These are phyloP conservation scores for Lamellibrachia columna DNA, from an alignment of 2,888 invertebrate species.

Conservation along the genomic window DNA sequence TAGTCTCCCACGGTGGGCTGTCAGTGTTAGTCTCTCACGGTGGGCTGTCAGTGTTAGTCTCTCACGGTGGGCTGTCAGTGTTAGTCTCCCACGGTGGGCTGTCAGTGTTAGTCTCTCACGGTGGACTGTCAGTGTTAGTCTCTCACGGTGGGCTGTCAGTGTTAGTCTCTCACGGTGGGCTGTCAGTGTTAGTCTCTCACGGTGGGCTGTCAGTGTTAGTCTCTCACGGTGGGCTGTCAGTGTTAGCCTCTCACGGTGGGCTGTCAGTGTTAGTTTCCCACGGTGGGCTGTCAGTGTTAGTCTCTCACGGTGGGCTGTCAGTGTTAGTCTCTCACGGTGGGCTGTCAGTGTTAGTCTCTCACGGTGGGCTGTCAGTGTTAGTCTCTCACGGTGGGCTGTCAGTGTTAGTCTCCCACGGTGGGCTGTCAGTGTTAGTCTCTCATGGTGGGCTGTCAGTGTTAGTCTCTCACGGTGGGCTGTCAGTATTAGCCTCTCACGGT, in stretches of 20 bases:
- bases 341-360: background rate
- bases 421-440: background rate
- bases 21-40: background rate
- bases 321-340: background rate
- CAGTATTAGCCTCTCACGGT: background rate
- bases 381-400: background rate
- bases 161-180: too few relatives aligned
- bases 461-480: background rate
- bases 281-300: background rate
- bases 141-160: too few relatives aligned
- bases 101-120: too few relatives aligned
- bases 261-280: background rate
- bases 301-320: background rate
- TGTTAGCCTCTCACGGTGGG: background rate
- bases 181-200: too few relatives aligned
- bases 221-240: background rate
- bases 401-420: background rate
- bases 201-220: too few relatives aligned
- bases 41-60: too few relatives aligned
- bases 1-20: background rate
- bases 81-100: too few relatives aligned
- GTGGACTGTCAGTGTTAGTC: background rate
- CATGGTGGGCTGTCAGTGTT: background rate
- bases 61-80: too few relatives aligned
- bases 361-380: background rate